Evolutionary conservation across 2,888 invertebrate genomes (phyloP).

Genomic region (Drosophila phalerata): DNA sequence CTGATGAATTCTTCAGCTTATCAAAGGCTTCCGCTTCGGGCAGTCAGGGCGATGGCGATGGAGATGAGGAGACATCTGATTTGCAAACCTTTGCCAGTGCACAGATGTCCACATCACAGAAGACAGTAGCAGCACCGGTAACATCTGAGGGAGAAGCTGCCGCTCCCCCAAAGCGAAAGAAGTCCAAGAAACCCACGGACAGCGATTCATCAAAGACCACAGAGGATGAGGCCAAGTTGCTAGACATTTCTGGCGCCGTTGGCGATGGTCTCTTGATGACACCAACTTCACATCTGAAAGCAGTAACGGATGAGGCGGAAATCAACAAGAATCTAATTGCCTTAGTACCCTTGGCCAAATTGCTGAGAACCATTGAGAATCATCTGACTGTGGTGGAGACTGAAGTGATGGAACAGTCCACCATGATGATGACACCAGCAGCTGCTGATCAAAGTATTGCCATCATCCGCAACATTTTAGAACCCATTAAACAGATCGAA

Average conservation of each 20-base stretch:
- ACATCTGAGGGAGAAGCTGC: conserved; percentile 63
- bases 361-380: conserved; percentile 86
- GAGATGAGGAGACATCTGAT: conserved; percentile 88
- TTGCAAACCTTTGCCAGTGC: conserved; percentile 90
- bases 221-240: conserved; percentile 84
- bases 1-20: conserved; percentile 89
- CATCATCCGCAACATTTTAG: conserved; percentile 88
- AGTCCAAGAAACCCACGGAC: conserved; percentile 83
- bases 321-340: conserved; percentile 85
- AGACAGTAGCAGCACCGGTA: conserved; percentile 33
- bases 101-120: conserved; percentile 85
- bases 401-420: conserved; percentile 89
- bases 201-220: conserved; percentile 85
- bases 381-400: conserved; percentile 88
- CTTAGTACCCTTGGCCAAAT: conserved; percentile 84
- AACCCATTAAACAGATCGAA: conserved; percentile 89
- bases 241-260: conserved; percentile 87
- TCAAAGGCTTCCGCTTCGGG: conserved; percentile 87
- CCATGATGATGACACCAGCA: conserved; percentile 89
- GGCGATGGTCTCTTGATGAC: conserved; percentile 86
- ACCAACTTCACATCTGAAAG: conserved; percentile 67
- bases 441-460: conserved; percentile 89
- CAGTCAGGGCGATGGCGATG: conserved; percentile 77
- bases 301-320: conserved; percentile 86
- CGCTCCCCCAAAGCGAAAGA: conserved; percentile 82